These are phyloP conservation scores for Paguma larvata DNA, from an alignment of 2,797 vertebrate species.

Conservation along the genomic window DNA sequence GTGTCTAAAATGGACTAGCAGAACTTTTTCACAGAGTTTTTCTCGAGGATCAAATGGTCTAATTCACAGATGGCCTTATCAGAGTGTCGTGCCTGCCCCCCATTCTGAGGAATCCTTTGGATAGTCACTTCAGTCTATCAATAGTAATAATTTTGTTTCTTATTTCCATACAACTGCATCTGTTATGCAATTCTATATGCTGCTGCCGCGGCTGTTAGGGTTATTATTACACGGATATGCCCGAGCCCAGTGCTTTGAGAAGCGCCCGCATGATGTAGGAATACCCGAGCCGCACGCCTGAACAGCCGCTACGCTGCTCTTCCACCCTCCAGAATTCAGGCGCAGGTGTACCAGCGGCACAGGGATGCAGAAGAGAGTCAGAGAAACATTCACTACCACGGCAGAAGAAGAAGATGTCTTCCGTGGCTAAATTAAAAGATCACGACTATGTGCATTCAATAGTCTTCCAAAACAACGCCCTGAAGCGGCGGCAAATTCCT, in stretches of 20 bases:
- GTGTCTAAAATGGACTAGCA: conserved; percentile 6
- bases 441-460: neutral
- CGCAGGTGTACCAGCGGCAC: neutral
- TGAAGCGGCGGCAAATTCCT: conserved; percentile 47
- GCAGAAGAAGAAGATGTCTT: neutral
- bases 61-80: neutral
- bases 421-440: neutral
- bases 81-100: neutral
- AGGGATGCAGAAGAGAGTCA: neutral
- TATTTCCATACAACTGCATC: conserved; percentile 27
- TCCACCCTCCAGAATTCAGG: neutral
- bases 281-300: neutral
- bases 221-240: neutral
- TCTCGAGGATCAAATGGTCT: conserved; percentile 5
- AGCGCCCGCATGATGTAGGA: neutral
- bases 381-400: neutral
- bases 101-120: conserved; percentile 11
- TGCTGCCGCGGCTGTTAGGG: neutral
- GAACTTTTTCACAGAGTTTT: neutral
- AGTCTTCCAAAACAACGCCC: neutral
- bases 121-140: conserved; percentile 32
- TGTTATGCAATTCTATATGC: neutral
- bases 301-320: neutral
- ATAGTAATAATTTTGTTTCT: conserved; percentile 25
- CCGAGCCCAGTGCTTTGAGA: neutral